A percentile compares a stretch with the other conserved stretches of the same genome.
Conservation (phyloP, 2,113 vertebrate genomes). For the Chiloscyllium plagiosum region DNA sequence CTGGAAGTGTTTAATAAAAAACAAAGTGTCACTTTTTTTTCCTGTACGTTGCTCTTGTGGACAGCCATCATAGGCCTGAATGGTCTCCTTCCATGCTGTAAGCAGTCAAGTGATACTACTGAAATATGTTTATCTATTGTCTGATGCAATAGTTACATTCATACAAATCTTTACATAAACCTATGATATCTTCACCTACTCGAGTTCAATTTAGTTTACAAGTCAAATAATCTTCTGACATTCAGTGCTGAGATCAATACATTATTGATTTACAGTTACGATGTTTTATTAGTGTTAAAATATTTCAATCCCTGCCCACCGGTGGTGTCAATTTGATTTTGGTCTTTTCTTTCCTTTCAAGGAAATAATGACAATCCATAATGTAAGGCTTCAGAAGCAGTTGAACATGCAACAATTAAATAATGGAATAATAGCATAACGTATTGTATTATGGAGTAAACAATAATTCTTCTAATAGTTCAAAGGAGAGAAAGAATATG, state of each 20-base stretch:
- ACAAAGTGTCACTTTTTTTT: neutral
- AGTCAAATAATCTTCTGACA: conserved; percentile 5
- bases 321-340: neutral
- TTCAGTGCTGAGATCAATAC: neutral
- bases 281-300: conserved; percentile 19
- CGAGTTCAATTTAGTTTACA: too few species aligned
- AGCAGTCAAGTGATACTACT: neutral
- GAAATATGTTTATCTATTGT: neutral
- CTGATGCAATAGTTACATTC: neutral
- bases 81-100: neutral
- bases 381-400: neutral
- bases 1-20: neutral
- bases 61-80: neutral
- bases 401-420: neutral
- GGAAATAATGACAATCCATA: neutral
- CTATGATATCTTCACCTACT: neutral
- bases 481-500: conserved; percentile 7
- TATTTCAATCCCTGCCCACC: neutral
- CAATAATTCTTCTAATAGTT: neutral
- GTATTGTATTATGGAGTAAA: neutral
- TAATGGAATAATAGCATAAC: conserved; percentile 3
- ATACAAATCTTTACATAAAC: neutral
- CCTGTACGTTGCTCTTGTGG: neutral
- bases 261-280: conserved; percentile 7
- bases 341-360: neutral